These are phyloP conservation scores for Luehdorfia chinensis DNA, from an alignment of 1,140 invertebrate genomes.

Conservation along the genomic window DNA sequence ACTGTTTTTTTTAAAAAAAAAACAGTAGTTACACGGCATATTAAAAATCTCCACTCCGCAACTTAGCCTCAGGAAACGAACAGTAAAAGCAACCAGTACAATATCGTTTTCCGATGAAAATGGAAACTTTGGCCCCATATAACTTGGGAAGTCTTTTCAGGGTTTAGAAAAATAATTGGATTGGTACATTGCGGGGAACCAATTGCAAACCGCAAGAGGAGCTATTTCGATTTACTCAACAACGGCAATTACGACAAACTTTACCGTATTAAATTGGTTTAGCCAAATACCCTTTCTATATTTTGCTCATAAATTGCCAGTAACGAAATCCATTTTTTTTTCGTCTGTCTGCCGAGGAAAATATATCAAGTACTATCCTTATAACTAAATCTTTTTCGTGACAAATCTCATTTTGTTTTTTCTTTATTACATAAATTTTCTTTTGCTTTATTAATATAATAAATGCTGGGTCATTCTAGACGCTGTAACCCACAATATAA, in stretches of 20 bases:
- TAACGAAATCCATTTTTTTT: conserved; percentile 23
- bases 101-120: conserved; percentile 57
- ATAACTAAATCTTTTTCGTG: too few relatives aligned
- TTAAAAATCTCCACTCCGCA: neutral
- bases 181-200: conserved; percentile 59
- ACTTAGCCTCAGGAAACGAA: neutral
- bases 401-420: too few relatives aligned
- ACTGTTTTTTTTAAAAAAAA: too few relatives aligned
- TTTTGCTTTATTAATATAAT: too few relatives aligned
- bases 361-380: neutral
- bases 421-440: too few relatives aligned
- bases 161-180: conserved; percentile 69
- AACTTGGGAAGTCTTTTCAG: conserved; percentile 59
- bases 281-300: conserved; percentile 43
- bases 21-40: neutral
- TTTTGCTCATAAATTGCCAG: conserved; percentile 38
- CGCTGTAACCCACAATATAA: too few relatives aligned
- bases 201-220: conserved; percentile 61
- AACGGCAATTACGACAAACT: conserved; percentile 60
- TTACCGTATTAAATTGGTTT: conserved; percentile 51
- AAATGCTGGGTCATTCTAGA: too few relatives aligned
- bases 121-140: conserved; percentile 45
- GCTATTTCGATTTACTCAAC: conserved; percentile 62
- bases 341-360: neutral
- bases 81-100: conserved; percentile 24